phyloP scores from a whole-genome alignment of 2,797 vertebrate genomes.

The Holocentrus rufus region DNA sequence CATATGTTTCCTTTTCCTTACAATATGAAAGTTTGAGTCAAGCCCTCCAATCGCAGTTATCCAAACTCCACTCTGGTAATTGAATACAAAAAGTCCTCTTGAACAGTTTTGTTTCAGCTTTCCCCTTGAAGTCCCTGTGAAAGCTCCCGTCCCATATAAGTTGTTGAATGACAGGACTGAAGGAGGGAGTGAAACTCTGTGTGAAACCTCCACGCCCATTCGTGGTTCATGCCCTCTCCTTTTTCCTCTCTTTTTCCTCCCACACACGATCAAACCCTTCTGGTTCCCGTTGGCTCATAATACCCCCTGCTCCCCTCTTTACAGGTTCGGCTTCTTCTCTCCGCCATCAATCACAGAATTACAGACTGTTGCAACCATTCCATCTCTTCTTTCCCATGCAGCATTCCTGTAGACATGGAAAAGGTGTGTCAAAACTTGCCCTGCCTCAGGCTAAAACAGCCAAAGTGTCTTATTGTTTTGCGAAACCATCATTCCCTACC shows the following conservation, averaged over 20 bases:
- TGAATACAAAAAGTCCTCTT: neutral
- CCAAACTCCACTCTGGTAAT: neutral
- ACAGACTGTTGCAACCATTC: neutral
- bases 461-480: neutral
- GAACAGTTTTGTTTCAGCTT: neutral
- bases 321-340: neutral
- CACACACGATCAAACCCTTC: neutral
- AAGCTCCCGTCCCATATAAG: neutral
- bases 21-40: neutral
- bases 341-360: neutral
- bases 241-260: neutral
- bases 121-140: neutral
- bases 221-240: neutral
- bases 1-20: neutral
- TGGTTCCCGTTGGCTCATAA: neutral
- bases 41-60: neutral
- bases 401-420: conserved; percentile 56
- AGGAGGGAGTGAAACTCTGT: conserved; percentile 47
- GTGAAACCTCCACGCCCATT: conserved; percentile 69
- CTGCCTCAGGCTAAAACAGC: conserved; percentile 25
- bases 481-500: neutral
- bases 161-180: conserved; percentile 46
- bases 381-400: neutral
- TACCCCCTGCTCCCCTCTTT: neutral
- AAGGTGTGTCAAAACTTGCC: conserved; percentile 61